Evolutionary conservation across 1,140 invertebrate species (phyloP).

Genomic region (Melitaea cinxia): DNA sequence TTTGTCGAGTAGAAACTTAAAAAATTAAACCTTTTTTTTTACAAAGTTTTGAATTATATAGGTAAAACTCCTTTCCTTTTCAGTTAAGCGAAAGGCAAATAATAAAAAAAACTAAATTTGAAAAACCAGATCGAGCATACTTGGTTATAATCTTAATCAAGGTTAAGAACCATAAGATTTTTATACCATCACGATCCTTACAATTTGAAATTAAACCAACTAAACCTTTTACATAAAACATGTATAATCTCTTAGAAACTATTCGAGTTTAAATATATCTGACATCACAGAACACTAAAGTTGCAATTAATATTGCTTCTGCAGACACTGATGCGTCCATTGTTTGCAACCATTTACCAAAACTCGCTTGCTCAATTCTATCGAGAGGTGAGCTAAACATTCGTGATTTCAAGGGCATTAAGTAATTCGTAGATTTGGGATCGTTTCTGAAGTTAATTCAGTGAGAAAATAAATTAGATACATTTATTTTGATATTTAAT

Average conservation of each 20-base stretch:
- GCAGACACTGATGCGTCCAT: constrained; percentile 69
- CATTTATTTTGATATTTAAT: background rate
- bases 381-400: constrained; percentile 53
- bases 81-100: too few relatives aligned
- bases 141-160: too few relatives aligned
- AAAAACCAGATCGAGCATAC: too few relatives aligned
- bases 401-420: constrained; percentile 54
- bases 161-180: too few relatives aligned
- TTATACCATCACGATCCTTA: too few relatives aligned
- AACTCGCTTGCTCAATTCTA: constrained; percentile 63
- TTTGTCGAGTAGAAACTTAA: too few relatives aligned
- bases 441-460: constrained; percentile 39
- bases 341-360: constrained; percentile 71
- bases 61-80: too few relatives aligned
- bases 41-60: too few relatives aligned
- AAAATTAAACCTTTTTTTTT: too few relatives aligned
- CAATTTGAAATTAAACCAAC: too few relatives aligned
- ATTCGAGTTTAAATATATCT: constrained; percentile 47
- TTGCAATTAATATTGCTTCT: constrained; percentile 66
- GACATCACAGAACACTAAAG: constrained; percentile 37
- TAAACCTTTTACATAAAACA: too few relatives aligned
- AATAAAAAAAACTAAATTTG: too few relatives aligned
- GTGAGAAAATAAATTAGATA: constrained; percentile 1
- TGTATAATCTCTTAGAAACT: background rate
- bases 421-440: constrained; percentile 46